Evolutionary conservation across 2,797 vertebrate species (phyloP).

Genomic region (Phalloptychus januarius): DNA sequence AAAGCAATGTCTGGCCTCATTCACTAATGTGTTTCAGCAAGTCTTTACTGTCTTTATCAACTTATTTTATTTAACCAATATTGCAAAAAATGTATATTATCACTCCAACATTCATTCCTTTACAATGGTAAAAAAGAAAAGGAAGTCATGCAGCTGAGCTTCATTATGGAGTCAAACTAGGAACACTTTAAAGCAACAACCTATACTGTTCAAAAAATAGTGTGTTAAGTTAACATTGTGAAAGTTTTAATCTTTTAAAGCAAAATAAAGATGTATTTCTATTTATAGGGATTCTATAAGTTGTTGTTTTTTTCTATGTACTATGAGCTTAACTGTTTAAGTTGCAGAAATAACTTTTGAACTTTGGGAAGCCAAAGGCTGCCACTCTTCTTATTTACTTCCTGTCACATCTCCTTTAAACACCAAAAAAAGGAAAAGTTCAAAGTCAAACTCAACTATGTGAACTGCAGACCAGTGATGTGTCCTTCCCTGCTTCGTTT

Average conservation of each 20-base stretch:
- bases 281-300: background rate
- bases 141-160: background rate
- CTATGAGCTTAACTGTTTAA: background rate
- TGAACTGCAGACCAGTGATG: conserved; percentile 38
- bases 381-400: conserved; percentile 25
- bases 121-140: background rate
- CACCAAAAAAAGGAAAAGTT: conserved; percentile 40
- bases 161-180: conserved; percentile 7
- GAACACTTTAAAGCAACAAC: background rate
- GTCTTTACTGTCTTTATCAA: conserved; percentile 29
- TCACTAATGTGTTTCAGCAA: conserved; percentile 29
- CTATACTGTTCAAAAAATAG: background rate
- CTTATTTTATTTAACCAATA: background rate
- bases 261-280: background rate
- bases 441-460: conserved; percentile 40
- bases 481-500: conserved; percentile 46
- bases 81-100: background rate
- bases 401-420: conserved; percentile 25
- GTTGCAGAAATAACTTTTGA: conserved; percentile 12
- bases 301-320: background rate
- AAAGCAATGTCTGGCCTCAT: conserved; percentile 38
- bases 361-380: conserved; percentile 7
- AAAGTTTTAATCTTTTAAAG: background rate
- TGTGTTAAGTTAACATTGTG: background rate
- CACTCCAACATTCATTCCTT: background rate